Base-by-base conservation (phyloP, 1,140 invertebrate genomes). In the Epicauta chinensis region DNA sequence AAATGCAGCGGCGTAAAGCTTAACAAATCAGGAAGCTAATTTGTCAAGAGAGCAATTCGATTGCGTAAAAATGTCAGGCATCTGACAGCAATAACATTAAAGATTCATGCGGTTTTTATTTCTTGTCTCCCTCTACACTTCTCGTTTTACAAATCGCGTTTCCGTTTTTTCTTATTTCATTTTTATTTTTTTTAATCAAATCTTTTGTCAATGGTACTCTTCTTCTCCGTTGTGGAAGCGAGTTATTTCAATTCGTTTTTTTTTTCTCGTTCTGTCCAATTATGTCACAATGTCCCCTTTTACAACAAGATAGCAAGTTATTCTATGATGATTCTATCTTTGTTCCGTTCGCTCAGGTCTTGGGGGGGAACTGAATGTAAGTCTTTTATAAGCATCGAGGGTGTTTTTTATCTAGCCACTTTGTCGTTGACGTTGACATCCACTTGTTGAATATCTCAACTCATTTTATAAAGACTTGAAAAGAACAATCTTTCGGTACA, bases 341-440 rank as follows among this genome's bases (percentile, higher is more conserved):
- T 51, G 39, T 17, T 49, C 43, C 53, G 50, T 46, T 53, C 47
- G n/a, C n/a, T 45, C 41, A 38, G 43, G 40, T 16, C 52, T 53
- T 61, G 59, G 50, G 56, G 58, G 59, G 46, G 56, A 49, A 55
- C 53, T 46, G 55, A 61, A 52, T 59, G 51, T 57, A 60, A 63
- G 61, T 62, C 65, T 63, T 68, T 66, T 66, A 65, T 60, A 60
- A 66, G 56, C 61, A 58, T 60, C 55, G 57, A 60, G 66, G 65
- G 65, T 64, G 64, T 67, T 67, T 66, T 68, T 68, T 68, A 68
- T 67, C 65, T 63, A 62, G 65, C 60, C 63, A 68, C 64, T 67
- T 68, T 66, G 64, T 68, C 60, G 59, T 48, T 62, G 55, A 62
- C 56, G 57, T 64, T 64, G 66, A 68, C 65, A 68, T 66, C 63